Evolutionary conservation across 2,797 vertebrate genomes (phyloP).

Genomic region (Myioborus melanocephalus): DNA sequence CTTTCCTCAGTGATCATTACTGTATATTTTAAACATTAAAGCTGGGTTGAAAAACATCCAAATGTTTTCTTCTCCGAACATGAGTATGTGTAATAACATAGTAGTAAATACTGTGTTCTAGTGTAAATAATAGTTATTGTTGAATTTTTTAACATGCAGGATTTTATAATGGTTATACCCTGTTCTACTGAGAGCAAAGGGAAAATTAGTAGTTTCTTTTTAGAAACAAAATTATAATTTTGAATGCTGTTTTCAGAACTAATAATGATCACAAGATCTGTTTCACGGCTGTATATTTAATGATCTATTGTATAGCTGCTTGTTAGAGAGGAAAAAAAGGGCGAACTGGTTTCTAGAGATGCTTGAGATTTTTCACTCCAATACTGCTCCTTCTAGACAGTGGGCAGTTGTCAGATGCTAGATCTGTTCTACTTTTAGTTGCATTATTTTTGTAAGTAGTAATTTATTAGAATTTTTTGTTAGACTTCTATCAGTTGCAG

Average conservation of each 20-base stretch:
- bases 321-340: not conserved
- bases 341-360: not conserved
- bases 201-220: not conserved
- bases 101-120: not conserved
- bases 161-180: not conserved
- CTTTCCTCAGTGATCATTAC: not conserved
- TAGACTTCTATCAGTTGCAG: not conserved
- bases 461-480: not conserved
- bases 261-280: not conserved
- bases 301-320: not conserved
- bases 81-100: not conserved
- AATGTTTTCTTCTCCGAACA: not conserved
- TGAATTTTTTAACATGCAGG: not conserved
- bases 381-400: not conserved
- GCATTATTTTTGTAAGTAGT: not conserved
- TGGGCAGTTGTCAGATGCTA: not conserved
- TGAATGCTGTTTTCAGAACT: not conserved
- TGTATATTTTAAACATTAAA: not conserved
- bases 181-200: not conserved
- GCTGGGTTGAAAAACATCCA: not conserved
- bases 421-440: not conserved
- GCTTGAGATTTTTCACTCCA: not conserved
- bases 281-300: not conserved
- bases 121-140: not conserved
- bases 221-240: not conserved